Conservation (phyloP, 2,113 vertebrate genomes). For the rabbit (Oryctolagus cuniculus) region DNA sequence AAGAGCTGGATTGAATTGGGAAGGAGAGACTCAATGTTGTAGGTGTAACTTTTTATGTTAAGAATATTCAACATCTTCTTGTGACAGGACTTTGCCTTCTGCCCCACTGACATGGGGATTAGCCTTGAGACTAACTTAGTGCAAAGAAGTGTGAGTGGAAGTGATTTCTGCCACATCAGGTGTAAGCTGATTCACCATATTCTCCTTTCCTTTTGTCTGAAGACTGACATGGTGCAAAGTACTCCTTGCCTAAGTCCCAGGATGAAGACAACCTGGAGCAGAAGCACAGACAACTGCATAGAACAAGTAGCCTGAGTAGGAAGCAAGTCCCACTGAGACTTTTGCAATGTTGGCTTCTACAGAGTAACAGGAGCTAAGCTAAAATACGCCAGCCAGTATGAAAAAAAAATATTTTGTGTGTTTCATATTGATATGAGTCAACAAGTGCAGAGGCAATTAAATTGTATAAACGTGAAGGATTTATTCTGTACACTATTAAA, state of each 20-base stretch:
- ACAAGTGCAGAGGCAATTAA: not conserved
- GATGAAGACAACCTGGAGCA: not conserved
- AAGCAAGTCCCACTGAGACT: not conserved
- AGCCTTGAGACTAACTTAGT: not conserved
- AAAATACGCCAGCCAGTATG: not conserved
- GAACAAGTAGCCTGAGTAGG: not conserved
- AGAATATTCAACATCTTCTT: not conserved
- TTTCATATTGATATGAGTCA: not conserved
- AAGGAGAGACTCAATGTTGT: not conserved
- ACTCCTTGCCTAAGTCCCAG: not conserved
- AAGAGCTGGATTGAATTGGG: not conserved
- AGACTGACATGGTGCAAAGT: not conserved
- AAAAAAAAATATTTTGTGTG: not conserved
- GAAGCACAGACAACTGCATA: not conserved
- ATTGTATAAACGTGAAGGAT: not conserved
- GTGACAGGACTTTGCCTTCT: not conserved
- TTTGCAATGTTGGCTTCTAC: not conserved
- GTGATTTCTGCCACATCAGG: not conserved
- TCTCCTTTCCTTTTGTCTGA: not conserved
- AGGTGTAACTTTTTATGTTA: not conserved
- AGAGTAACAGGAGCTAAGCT: not conserved
- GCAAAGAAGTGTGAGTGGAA: not conserved
- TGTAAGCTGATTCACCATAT: not conserved
- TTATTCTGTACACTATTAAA: constrained; percentile 6
- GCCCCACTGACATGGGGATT: not conserved